A percentile compares a stretch with the other conserved stretches of the same genome.
These are phyloP conservation scores for Saccopteryx bilineata DNA, from an alignment of 2,113 vertebrate genomes.

Conservation along the genomic window DNA sequence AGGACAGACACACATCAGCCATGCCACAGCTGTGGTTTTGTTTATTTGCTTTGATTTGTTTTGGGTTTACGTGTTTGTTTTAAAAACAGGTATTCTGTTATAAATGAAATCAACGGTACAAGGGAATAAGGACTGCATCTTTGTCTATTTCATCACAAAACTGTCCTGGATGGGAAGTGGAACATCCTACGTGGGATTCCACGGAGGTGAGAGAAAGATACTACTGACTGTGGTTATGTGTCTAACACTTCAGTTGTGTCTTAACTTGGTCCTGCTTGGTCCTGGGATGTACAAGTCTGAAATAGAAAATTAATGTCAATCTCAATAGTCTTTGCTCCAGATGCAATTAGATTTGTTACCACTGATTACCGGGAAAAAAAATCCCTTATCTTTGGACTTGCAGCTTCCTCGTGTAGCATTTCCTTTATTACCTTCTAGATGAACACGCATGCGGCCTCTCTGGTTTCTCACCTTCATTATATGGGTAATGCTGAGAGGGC, in stretches of 20 bases:
- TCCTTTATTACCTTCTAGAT: not conserved
- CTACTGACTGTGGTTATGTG: rapidly evolving
- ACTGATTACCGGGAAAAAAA: not conserved
- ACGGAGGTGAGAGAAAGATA: slow-evolving; percentile 90
- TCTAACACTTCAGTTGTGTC: rapidly evolving
- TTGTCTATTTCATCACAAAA: slow-evolving; percentile 95
- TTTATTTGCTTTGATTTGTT: not conserved
- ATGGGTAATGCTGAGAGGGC: rapidly evolving
- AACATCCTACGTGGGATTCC: slow-evolving; percentile 93
- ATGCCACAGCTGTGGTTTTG: rapidly evolving
- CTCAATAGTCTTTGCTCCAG: not conserved
- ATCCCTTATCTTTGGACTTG: rapidly evolving
- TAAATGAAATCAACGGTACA: slow-evolving; percentile 94
- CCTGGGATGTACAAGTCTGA: not conserved
- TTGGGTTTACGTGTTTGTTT: not conserved
- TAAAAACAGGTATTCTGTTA: slow-evolving; percentile 91
- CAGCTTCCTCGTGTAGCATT: rapidly evolving
- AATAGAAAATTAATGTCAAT: not conserved
- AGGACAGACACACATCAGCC: too few species aligned
- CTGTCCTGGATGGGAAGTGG: slow-evolving; percentile 94
- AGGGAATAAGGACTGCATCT: slow-evolving; percentile 82
- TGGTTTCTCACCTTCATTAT: not conserved
- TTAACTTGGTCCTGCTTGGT: too few species aligned
- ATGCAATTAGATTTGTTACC: too few species aligned
- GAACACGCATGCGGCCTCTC: rapidly evolving